These are phyloP conservation scores for Pelobates cultripes DNA, from an alignment of 2,797 vertebrate species.

Conservation along the genomic window DNA sequence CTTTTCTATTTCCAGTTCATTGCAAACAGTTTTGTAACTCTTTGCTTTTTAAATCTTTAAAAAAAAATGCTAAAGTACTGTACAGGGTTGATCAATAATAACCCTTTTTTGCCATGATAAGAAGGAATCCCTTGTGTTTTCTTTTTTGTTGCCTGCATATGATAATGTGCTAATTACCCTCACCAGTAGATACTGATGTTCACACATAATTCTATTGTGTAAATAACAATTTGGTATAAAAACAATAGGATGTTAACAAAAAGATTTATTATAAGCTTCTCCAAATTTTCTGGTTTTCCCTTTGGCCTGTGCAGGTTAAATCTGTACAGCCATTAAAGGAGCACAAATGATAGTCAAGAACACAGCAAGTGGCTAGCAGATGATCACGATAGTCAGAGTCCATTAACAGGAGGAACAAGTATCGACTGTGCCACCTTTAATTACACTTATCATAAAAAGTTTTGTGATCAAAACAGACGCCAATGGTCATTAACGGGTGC, in stretches of 20 bases:
- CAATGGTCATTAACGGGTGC: too few relatives aligned
- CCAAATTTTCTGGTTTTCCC: too few relatives aligned
- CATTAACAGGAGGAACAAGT: too few relatives aligned
- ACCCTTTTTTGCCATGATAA: slow-evolving; percentile 72
- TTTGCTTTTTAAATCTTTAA: slow-evolving; percentile 90
- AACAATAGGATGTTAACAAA: background rate
- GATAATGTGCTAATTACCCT: background rate
- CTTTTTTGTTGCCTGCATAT: background rate
- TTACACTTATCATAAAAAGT: too few relatives aligned
- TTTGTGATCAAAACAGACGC: too few relatives aligned
- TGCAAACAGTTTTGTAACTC: slow-evolving; percentile 91
- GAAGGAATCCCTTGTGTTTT: slow-evolving; percentile 56
- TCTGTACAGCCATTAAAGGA: too few relatives aligned
- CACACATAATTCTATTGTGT: background rate
- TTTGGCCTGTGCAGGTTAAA: too few relatives aligned
- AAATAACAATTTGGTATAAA: background rate
- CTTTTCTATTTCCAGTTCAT: slow-evolving; percentile 96
- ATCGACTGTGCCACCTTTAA: too few relatives aligned
- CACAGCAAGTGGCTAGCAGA: too few relatives aligned
- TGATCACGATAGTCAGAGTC: too few relatives aligned
- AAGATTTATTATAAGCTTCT: too few relatives aligned
- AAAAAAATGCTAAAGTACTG: slow-evolving; percentile 88
- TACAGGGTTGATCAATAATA: slow-evolving; percentile 83
- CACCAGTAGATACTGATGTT: background rate
- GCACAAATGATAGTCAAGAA: too few relatives aligned